Evolutionary conservation across 1,140 invertebrate species (phyloP).

Genomic region (Drosophila ambigua): DNA sequence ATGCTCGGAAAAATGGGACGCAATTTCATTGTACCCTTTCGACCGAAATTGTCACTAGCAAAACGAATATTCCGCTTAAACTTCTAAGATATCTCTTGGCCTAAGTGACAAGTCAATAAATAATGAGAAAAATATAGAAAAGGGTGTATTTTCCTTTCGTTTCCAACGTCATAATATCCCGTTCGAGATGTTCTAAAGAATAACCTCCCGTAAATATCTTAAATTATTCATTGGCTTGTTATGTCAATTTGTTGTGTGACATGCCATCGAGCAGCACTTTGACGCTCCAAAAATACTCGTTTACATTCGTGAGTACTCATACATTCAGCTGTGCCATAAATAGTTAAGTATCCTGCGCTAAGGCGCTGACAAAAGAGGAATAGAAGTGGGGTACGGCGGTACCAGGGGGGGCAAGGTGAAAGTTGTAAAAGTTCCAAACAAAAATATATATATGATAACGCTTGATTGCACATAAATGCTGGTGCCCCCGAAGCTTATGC

Average conservation of each 20-base stretch:
- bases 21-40: too few relatives aligned
- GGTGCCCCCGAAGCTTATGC: background rate
- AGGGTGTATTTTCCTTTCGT: background rate
- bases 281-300: conserved; percentile 6
- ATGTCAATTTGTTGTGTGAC: conserved; percentile 48
- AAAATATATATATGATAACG: conserved; percentile 54
- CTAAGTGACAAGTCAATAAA: too few relatives aligned
- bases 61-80: too few relatives aligned
- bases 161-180: background rate
- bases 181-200: conserved; percentile 1
- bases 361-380: conserved; percentile 43
- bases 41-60: too few relatives aligned
- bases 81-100: too few relatives aligned
- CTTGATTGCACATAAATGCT: conserved; percentile 51
- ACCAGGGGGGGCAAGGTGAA: conserved; percentile 33
- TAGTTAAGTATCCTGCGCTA: conserved; percentile 48
- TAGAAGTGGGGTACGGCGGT: background rate
- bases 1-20: too few relatives aligned
- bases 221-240: conserved; percentile 33
- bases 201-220: conserved; percentile 20
- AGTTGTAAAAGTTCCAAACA: conserved; percentile 53
- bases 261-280: conserved; percentile 31
- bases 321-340: conserved; percentile 40
- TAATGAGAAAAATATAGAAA: background rate
- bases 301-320: conserved; percentile 2